Evolutionary conservation across 1,140 invertebrate genomes (phyloP).

Genomic region (Papilio polytes): DNA sequence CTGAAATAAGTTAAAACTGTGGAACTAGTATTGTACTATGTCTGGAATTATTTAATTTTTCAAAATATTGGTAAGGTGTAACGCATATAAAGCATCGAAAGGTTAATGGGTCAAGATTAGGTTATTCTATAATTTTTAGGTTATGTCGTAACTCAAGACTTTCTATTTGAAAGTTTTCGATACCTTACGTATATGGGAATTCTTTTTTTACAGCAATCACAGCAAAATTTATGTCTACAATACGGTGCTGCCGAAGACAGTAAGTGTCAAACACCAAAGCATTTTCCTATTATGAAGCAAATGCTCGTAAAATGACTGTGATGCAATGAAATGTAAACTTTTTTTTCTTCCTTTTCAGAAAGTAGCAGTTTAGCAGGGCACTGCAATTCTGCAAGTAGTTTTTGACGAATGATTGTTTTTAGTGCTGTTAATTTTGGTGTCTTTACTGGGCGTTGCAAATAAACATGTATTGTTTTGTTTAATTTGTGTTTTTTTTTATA

Average conservation of each 20-base stretch:
- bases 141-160: too few relatives aligned
- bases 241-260: conserved; percentile 28
- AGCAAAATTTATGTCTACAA: conserved; percentile 32
- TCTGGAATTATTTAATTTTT: not conserved
- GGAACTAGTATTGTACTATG: too few relatives aligned
- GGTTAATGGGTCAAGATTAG: too few relatives aligned
- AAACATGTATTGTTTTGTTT: conserved; percentile 32
- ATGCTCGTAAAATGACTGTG: not conserved
- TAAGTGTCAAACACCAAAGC: not conserved
- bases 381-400: conserved; percentile 34
- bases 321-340: not conserved
- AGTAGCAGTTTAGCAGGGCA: conserved; percentile 20
- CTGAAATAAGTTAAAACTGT: too few relatives aligned
- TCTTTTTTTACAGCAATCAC: conserved; percentile 21
- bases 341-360: conserved; percentile 19
- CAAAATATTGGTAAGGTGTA: too few relatives aligned
- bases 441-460: conserved; percentile 25
- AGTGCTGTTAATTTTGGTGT: conserved; percentile 31
- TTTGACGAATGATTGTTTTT: conserved; percentile 35
- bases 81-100: too few relatives aligned
- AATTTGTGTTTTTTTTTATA: not conserved
- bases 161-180: not conserved
- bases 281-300: too few relatives aligned
- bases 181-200: not conserved
- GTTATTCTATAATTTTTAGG: too few relatives aligned